phyloP scores from a whole-genome alignment of 2,888 invertebrate genomes.

The Agrochola lychnidis region DNA sequence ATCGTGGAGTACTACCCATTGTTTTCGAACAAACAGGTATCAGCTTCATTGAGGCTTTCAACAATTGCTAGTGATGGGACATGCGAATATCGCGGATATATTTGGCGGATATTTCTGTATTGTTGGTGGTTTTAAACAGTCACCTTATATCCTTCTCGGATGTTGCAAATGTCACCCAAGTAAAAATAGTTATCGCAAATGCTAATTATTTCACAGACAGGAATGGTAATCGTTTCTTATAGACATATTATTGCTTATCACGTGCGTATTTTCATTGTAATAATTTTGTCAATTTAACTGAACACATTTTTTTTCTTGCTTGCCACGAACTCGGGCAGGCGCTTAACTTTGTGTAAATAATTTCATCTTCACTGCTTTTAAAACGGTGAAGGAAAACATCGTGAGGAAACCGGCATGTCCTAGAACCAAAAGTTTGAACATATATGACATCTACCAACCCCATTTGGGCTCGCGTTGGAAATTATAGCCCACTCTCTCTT shows the following conservation, averaged over 20 bases:
- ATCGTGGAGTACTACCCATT: slow-evolving; percentile 28
- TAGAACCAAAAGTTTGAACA: too few species aligned
- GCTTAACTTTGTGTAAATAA: too few species aligned
- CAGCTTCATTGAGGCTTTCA: slow-evolving; percentile 46
- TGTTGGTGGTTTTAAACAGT: not conserved
- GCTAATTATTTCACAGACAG: not conserved
- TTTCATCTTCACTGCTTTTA: too few species aligned
- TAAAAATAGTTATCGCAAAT: not conserved
- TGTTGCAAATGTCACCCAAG: not conserved
- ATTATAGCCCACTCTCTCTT: too few species aligned
- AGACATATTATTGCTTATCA: not conserved
- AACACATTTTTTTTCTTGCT: too few species aligned
- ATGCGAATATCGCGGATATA: not conserved
- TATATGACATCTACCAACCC: too few species aligned
- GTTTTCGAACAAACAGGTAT: slow-evolving; percentile 53
- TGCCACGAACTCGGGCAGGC: too few species aligned
- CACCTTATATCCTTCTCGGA: not conserved
- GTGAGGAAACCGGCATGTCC: too few species aligned
- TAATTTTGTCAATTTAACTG: not conserved
- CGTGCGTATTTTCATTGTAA: not conserved
- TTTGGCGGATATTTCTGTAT: not conserved
- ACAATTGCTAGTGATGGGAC: slow-evolving; percentile 47
- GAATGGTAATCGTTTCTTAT: not conserved
- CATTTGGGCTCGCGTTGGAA: too few species aligned
- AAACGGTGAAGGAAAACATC: too few species aligned